Percentiles rank a stretch among this genome's conserved stretches.
Evolutionary conservation across 2,113 vertebrate species (phyloP).

Genomic region (Syrrhaptes paradoxus): DNA sequence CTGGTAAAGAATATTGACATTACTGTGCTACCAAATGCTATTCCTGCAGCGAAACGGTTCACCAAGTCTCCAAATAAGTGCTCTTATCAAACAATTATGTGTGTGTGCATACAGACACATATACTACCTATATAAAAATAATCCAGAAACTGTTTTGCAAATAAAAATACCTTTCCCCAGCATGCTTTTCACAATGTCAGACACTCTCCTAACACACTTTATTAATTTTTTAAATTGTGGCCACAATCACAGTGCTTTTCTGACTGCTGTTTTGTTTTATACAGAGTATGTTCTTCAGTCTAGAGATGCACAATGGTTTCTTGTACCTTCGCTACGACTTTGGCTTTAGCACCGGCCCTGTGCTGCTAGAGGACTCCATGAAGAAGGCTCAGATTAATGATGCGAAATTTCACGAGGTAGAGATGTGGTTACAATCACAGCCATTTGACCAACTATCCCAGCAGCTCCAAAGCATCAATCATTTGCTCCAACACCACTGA

Average conservation of each 20-base stretch:
- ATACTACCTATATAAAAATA: not conserved
- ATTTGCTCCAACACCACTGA: not conserved
- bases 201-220: not conserved
- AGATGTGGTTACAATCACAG: not conserved
- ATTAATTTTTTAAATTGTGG: not conserved
- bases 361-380: conserved; percentile 84
- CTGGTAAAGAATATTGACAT: not conserved
- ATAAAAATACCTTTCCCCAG: not conserved
- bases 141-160: not conserved
- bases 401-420: conserved; percentile 95
- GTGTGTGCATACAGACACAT: not conserved
- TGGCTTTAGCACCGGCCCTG: conserved; percentile 85
- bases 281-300: conserved; percentile 90
- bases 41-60: not conserved
- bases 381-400: conserved; percentile 91
- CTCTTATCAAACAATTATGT: not conserved
- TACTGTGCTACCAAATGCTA: not conserved
- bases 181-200: not conserved
- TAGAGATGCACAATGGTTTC: conserved; percentile 90
- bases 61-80: not conserved
- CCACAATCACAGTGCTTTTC: not conserved
- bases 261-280: conserved; percentile 41
- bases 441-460: not conserved
- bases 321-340: conserved; percentile 91
- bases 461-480: not conserved